Evolutionary conservation across 2,797 vertebrate species (phyloP).

Genomic region (Mionectes olivaceus): DNA sequence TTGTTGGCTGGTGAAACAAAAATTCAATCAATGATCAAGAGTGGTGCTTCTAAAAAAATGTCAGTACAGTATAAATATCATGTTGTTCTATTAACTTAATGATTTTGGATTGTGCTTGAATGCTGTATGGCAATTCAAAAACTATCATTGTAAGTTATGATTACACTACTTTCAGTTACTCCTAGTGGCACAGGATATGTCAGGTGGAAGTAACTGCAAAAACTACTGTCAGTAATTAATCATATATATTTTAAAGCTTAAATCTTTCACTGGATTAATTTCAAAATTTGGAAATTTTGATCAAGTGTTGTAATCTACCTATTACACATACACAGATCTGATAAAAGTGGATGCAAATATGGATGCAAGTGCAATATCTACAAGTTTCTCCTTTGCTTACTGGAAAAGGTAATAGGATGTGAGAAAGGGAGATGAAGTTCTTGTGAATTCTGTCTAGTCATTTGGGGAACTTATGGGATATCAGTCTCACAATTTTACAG

Average conservation of each 20-base stretch:
- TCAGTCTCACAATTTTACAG: background rate
- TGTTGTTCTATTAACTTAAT: background rate
- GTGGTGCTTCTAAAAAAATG: background rate
- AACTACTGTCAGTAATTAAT: background rate
- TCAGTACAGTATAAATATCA: background rate
- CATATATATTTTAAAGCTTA: background rate
- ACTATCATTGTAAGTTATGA: background rate
- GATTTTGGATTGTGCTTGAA: background rate
- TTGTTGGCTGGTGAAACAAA: background rate
- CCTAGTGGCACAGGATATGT: background rate
- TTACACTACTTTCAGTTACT: background rate
- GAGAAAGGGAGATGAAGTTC: background rate
- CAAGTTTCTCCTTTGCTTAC: rapidly evolving
- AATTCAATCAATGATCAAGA: background rate
- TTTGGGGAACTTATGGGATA: background rate
- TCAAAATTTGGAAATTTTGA: background rate
- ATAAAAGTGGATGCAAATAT: background rate
- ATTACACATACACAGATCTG: background rate
- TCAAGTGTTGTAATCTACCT: background rate
- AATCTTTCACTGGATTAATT: background rate
- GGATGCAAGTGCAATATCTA: background rate
- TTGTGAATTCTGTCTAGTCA: background rate
- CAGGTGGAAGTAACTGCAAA: background rate
- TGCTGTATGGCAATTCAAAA: background rate
- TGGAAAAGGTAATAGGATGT: background rate